Base-by-base conservation (phyloP, 2,888 invertebrate species). In the Drosophila lacicola region DNA sequence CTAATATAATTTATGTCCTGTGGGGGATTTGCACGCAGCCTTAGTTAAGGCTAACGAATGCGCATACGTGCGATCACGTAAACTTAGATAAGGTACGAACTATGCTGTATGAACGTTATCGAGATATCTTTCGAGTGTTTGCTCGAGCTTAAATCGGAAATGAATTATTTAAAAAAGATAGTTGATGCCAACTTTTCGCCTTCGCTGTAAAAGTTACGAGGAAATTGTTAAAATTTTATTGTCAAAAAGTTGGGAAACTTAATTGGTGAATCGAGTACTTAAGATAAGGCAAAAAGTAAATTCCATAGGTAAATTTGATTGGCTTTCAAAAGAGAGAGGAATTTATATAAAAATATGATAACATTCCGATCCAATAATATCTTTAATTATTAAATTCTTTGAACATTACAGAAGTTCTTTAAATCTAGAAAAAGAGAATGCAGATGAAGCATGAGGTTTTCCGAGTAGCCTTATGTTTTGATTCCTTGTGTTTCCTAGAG, bases 11-110 rank as follows among this genome's bases (percentile, higher is more conserved):
- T 85, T 85, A 85, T 85, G 86, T 63, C 62, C 73, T 75, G 67
- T 60, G 44, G 57, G 63, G 81, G 74, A 85, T 88, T 85, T 79
- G 85, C 85, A 82, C 74, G 82, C 66, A 74, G 88, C 70, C 72
- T 76, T 83, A 74, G 85, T 69, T 85, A 65, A 66, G 74, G 66
- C 88, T 75, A 89, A 85, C 82, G 85, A 80, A 88, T 82, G 89
- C 70, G 68, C 80, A 82, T 82, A 85, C 85, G 85, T 85, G 85
- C 70, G 71, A 77, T 66, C 88, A 88, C 89, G 89, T 89, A 89
- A 69, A 49, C 61, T 55, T 34, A 70, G 86, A 83, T 82, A 80
- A 71, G 69, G 63, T 54, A 57, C 50, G 6, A 85, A 82, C 76
- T 69, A 73, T 66, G 49, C 49, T 10, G 62, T 53, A 66, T 67